Conservation (phyloP, 2,797 vertebrate species). For the Semotilus atromaculatus region DNA sequence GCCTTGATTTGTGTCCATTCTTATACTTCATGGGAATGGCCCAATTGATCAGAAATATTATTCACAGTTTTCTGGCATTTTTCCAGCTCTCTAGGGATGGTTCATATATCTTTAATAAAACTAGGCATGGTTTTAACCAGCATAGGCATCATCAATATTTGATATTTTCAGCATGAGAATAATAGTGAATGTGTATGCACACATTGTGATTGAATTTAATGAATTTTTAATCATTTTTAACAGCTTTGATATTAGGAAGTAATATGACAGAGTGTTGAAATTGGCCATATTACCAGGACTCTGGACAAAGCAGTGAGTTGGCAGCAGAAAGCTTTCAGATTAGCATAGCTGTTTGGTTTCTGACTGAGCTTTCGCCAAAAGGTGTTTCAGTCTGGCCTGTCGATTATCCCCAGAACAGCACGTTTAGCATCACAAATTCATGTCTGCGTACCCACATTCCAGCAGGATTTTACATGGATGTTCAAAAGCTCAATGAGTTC, state of each 20-base stretch:
- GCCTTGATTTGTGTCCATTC: neutral
- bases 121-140: neutral
- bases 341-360: slow-evolving; percentile 2
- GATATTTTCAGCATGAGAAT: neutral
- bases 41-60: neutral
- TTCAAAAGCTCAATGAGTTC: slow-evolving; percentile 3
- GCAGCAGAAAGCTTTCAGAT: slow-evolving; percentile 29
- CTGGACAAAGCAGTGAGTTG: neutral
- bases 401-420: slow-evolving; percentile 67
- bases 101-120: neutral
- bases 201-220: neutral
- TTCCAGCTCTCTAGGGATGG: neutral
- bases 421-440: slow-evolving; percentile 59
- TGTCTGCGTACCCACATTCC: neutral
- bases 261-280: neutral
- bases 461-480: neutral
- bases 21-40: neutral
- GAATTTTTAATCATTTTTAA: neutral
- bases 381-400: slow-evolving; percentile 64
- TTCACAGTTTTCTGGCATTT: neutral
- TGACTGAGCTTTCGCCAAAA: slow-evolving; percentile 47
- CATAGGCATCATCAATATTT: neutral
- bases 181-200: neutral
- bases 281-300: neutral
- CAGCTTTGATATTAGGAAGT: neutral